Conservation (phyloP, 2,888 invertebrate species). For the Spicauda simplicius region DNA sequence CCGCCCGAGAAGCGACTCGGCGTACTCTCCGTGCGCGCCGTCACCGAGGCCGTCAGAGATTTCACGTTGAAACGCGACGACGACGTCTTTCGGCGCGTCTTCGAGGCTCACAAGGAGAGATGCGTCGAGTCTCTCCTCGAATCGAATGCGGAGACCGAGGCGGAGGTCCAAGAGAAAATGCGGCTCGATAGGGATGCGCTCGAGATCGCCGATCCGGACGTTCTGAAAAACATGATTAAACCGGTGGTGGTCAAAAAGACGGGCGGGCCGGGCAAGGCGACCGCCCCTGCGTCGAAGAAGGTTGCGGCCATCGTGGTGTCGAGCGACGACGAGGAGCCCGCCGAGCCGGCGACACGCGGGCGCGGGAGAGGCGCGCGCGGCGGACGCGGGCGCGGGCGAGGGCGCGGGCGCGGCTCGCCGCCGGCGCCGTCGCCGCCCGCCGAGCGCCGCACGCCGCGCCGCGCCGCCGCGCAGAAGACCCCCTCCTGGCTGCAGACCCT, state of each 20-base stretch:
- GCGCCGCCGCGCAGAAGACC: constrained; percentile 67
- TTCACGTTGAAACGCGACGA: constrained; percentile 75
- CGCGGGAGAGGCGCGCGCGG: constrained; percentile 42
- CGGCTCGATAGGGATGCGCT: constrained; percentile 64
- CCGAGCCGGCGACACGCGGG: constrained; percentile 41
- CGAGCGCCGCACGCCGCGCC: constrained; percentile 72
- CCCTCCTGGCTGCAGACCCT: constrained; percentile 65
- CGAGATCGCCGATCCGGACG: constrained; percentile 64
- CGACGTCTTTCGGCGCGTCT: constrained; percentile 71
- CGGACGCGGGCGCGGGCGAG: constrained; percentile 38
- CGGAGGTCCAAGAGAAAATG: constrained; percentile 67
- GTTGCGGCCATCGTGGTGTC: constrained; percentile 62
- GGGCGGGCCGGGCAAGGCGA: constrained; percentile 41
- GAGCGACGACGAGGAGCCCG: constrained; percentile 63
- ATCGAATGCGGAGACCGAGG: constrained; percentile 69
- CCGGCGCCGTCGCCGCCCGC: constrained; percentile 45
- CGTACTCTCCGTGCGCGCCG: constrained; percentile 89
- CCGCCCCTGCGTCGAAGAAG: constrained; percentile 50
- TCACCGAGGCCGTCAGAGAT: constrained; percentile 91
- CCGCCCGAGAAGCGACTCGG: constrained; percentile 85
- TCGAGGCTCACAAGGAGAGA: constrained; percentile 70
- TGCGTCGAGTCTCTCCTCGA: constrained; percentile 68
- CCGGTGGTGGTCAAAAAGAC: constrained; percentile 50
- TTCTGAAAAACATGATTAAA: constrained; percentile 58
- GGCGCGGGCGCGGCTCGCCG: constrained; percentile 38